These are phyloP conservation scores for Periplaneta americana DNA, from an alignment of 1,140 invertebrate species.

Conservation along the genomic window DNA sequence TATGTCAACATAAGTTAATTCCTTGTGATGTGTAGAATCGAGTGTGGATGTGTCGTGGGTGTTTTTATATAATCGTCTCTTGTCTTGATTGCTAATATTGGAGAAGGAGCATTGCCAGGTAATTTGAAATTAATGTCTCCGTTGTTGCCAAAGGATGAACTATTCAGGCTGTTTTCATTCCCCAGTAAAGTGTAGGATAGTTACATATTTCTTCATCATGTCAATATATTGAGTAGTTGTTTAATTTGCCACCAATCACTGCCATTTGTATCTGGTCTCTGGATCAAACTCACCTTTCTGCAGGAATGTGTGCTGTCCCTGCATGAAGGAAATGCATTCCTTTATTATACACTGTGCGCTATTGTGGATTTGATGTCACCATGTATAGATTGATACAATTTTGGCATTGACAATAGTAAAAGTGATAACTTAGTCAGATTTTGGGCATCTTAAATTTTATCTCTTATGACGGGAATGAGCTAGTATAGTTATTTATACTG, in stretches of 20 bases:
- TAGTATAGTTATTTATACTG: not conserved
- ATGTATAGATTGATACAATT: not conserved
- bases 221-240: constrained; percentile 1
- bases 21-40: not conserved
- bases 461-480: not conserved
- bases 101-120: not conserved
- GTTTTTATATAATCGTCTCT: not conserved
- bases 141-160: constrained; percentile 11
- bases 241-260: constrained; percentile 15
- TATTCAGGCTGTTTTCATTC: constrained; percentile 6
- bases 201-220: not conserved
- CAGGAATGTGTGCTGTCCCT: not conserved
- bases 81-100: not conserved
- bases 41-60: not conserved
- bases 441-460: not conserved
- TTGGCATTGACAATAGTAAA: not conserved
- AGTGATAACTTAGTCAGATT: not conserved
- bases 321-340: constrained; percentile 8
- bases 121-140: constrained; percentile 2
- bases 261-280: constrained; percentile 13
- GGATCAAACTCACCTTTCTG: not conserved
- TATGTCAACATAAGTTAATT: not conserved
- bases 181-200: not conserved
- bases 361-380: not conserved
- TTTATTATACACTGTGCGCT: not conserved